phyloP scores from a whole-genome alignment of 2,113 vertebrate species.

The Nycticebus coucang region DNA sequence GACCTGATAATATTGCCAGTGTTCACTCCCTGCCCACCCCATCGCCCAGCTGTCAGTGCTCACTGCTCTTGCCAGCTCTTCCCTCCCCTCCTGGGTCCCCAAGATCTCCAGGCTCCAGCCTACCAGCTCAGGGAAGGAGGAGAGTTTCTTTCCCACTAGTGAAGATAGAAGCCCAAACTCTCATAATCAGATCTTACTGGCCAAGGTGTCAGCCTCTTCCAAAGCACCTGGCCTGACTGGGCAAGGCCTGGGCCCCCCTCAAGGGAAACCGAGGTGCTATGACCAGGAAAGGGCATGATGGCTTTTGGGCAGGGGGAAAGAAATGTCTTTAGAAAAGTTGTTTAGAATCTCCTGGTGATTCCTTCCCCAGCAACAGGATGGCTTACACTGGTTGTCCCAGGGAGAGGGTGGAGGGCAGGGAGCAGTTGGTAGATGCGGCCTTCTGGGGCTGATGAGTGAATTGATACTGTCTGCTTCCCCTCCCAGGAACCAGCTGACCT shows the following conservation, averaged over 20 bases:
- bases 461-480: neutral
- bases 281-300: neutral
- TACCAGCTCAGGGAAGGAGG: neutral
- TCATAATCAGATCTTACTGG: neutral
- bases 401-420: accelerated
- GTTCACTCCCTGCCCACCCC: accelerated
- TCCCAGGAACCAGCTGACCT: slow-evolving; percentile 42
- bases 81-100: neutral
- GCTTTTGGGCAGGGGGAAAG: neutral
- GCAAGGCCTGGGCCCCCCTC: neutral
- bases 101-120: neutral
- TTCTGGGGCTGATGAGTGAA: neutral
- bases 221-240: neutral
- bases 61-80: neutral
- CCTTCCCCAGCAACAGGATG: neutral
- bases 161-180: neutral
- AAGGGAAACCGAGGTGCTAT: neutral
- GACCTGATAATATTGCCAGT: accelerated
- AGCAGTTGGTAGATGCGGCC: neutral
- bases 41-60: neutral
- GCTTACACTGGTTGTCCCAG: neutral
- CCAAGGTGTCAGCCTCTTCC: neutral
- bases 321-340: neutral
- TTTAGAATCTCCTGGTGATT: neutral
- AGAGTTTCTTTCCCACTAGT: neutral